phyloP scores from a whole-genome alignment of 2,113 vertebrate genomes.

The Neotoma lepida region DNA sequence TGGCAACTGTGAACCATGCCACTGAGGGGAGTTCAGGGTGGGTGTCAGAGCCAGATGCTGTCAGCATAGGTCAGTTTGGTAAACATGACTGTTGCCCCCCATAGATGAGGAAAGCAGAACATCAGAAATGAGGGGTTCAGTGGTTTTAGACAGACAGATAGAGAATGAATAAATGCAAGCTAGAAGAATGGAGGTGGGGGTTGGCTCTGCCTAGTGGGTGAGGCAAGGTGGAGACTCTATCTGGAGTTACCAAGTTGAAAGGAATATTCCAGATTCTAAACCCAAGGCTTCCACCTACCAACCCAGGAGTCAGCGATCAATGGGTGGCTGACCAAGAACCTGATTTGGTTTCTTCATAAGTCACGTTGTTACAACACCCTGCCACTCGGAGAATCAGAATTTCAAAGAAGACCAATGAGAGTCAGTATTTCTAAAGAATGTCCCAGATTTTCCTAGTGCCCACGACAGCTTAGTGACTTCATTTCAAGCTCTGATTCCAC shows the following conservation, averaged over 20 bases:
- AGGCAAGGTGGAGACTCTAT: neutral
- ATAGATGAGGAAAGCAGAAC: neutral
- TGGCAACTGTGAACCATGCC: neutral
- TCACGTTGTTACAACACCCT: neutral
- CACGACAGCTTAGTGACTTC: neutral
- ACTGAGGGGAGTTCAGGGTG: neutral
- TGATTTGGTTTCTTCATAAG: neutral
- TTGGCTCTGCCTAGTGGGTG: too few relatives aligned
- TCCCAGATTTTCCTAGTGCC: neutral
- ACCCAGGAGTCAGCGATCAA: fast-evolving
- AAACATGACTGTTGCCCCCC: neutral
- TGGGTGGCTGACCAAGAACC: neutral
- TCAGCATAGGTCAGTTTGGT: neutral
- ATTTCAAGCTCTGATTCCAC: neutral
- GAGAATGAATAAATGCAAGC: neutral
- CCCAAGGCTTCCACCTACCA: fast-evolving
- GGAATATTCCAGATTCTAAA: too few relatives aligned
- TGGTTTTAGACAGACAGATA: neutral
- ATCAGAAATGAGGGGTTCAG: neutral
- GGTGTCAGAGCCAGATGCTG: too few relatives aligned
- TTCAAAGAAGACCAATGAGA: neutral
- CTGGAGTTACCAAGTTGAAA: neutral
- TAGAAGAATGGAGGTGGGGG: too few relatives aligned
- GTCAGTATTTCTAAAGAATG: neutral
- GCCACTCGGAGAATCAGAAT: neutral